Percentiles rank a stretch among this genome's conserved stretches.
These are phyloP conservation scores for Ictidomys tridecemlineatus DNA, from an alignment of 2,113 vertebrate species.

Conservation along the genomic window DNA sequence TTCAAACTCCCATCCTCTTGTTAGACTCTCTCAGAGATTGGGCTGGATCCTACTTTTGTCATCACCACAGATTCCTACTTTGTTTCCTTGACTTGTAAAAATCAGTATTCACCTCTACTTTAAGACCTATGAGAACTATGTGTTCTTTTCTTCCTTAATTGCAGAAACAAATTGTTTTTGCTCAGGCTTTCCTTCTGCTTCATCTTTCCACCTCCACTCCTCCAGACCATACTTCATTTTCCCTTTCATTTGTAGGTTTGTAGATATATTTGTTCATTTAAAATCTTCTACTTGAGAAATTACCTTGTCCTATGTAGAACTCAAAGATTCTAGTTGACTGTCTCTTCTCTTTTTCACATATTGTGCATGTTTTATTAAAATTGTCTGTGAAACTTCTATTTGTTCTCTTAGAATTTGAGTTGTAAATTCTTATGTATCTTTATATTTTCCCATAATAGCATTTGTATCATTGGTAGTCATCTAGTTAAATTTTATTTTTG, in stretches of 20 bases:
- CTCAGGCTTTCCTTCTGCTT: not conserved
- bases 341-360: not conserved
- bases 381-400: not conserved
- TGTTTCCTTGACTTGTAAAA: conserved; percentile 15
- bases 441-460: not conserved
- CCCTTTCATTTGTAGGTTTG: not conserved
- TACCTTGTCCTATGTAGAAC: not conserved
- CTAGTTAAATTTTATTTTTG: conserved; percentile 42
- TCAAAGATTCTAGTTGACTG: not conserved
- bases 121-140: not conserved
- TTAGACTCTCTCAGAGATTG: not conserved
- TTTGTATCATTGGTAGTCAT: not conserved
- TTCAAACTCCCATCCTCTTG: not conserved
- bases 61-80: not conserved
- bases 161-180: not conserved
- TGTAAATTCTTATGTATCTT: not conserved
- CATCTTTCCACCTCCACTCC: not conserved
- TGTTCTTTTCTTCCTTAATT: not conserved
- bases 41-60: not conserved
- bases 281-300: not conserved
- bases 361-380: not conserved
- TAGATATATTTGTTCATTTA: not conserved
- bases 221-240: not conserved
- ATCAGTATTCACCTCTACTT: not conserved
- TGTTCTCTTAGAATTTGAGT: not conserved